These are phyloP conservation scores for Lasioglossum calceatum DNA, from an alignment of 2,888 invertebrate genomes.

Conservation along the genomic window DNA sequence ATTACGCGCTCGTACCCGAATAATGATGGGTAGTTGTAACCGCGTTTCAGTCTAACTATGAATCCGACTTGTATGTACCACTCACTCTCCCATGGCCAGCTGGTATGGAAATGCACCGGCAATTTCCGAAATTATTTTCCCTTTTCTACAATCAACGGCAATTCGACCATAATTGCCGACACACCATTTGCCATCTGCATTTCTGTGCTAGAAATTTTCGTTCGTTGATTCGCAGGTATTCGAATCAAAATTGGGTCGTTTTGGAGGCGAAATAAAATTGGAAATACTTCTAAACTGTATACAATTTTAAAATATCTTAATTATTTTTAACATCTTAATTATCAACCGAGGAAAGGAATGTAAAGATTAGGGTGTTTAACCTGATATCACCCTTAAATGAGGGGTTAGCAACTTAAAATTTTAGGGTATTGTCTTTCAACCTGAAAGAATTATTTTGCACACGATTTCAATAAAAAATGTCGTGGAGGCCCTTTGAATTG, in stretches of 20 bases:
- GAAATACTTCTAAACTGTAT: background rate
- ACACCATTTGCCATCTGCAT: background rate
- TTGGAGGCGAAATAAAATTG: background rate
- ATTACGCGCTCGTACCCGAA: constrained; percentile 57
- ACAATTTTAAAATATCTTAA: background rate
- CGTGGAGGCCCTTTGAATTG: too few relatives aligned
- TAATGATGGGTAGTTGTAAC: constrained; percentile 47
- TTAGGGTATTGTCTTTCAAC: too few relatives aligned
- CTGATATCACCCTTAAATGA: too few relatives aligned
- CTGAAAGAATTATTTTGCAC: too few relatives aligned
- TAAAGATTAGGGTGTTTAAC: too few relatives aligned
- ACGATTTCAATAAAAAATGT: too few relatives aligned
- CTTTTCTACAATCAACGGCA: background rate
- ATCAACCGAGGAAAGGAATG: too few relatives aligned
- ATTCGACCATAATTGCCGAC: background rate
- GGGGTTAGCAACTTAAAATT: too few relatives aligned
- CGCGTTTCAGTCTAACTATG: constrained; percentile 21
- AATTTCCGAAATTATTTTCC: background rate
- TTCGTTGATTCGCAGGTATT: background rate
- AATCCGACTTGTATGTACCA: background rate
- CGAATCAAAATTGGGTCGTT: background rate
- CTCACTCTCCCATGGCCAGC: constrained; percentile 25
- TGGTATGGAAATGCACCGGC: constrained; percentile 21
- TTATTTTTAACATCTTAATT: too few relatives aligned
- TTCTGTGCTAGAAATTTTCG: background rate